These are phyloP conservation scores for Slavum lentiscoides DNA, from an alignment of 2,888 invertebrate genomes.

Conservation along the genomic window DNA sequence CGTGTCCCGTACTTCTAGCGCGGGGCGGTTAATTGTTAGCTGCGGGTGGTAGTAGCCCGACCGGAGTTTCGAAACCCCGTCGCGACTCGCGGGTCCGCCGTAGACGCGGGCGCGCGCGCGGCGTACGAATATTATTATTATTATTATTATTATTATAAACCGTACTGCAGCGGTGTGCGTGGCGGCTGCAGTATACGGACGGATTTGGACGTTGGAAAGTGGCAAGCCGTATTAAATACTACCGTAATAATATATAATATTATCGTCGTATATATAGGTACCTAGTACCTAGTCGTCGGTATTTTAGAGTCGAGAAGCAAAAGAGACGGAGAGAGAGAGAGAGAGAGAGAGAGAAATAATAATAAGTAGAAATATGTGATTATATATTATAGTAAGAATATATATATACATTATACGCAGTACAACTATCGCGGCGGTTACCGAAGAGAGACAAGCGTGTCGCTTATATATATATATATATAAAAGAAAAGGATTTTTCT, in stretches of 20 bases:
- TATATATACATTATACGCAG: neutral
- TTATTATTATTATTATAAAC: no score
- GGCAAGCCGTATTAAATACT: conserved; percentile 15
- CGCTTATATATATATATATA: neutral
- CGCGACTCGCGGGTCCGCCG: neutral
- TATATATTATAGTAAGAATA: conserved; percentile 18
- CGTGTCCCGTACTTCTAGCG: no score
- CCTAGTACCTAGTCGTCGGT: conserved; percentile 3
- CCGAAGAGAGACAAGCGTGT: conserved; percentile 39
- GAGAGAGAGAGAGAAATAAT: neutral
- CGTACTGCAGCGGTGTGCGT: no score
- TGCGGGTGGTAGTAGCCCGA: conserved; percentile 47
- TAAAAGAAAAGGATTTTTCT: neutral
- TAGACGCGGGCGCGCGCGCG: neutral
- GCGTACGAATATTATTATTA: no score
- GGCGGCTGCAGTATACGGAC: no score
- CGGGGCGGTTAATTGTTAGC: conserved; percentile 52
- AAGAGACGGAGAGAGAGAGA: no score
- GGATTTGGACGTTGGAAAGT: conserved; percentile 25
- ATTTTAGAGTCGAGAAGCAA: neutral
- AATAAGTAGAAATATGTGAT: conserved; percentile 26
- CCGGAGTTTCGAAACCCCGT: conserved; percentile 40
- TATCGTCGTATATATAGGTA: no score
- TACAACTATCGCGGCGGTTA: neutral
- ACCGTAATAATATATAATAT: no score